Evolutionary conservation across 2,797 vertebrate genomes (phyloP).

Genomic region (Phoxinus dragarum): DNA sequence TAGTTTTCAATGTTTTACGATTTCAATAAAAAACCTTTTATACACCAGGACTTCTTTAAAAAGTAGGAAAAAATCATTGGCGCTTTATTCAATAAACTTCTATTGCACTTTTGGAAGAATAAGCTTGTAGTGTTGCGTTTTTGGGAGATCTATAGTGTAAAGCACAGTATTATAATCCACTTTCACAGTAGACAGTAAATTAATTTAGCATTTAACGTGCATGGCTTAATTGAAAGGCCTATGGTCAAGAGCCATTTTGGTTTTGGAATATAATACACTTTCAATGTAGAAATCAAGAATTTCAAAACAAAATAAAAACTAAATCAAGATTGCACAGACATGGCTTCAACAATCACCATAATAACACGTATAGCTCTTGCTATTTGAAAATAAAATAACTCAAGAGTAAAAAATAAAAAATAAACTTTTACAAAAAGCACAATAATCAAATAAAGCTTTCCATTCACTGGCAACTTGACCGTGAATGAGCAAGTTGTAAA

Average conservation of each 20-base stretch:
- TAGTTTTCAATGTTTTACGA: background rate
- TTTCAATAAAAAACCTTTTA: background rate
- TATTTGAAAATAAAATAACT: conserved; percentile 76
- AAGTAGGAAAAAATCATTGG: background rate
- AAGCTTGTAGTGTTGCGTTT: conserved; percentile 33
- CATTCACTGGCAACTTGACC: conserved; percentile 65
- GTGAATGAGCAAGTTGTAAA: conserved; percentile 56
- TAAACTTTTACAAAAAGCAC: conserved; percentile 86
- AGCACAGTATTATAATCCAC: conserved; percentile 7
- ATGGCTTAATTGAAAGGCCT: conserved; percentile 9
- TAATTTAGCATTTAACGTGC: background rate
- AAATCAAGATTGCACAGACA: conserved; percentile 76
- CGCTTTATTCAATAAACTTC: background rate
- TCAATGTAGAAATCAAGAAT: conserved; percentile 51
- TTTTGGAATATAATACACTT: conserved; percentile 49
- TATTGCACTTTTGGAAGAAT: conserved; percentile 52
- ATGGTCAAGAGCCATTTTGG: conserved; percentile 17
- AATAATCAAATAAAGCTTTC: conserved; percentile 67
- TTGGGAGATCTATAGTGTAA: conserved; percentile 45
- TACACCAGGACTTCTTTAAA: background rate
- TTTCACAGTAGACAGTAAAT: conserved; percentile 39
- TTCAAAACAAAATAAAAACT: conserved; percentile 36
- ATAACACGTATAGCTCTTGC: conserved; percentile 75
- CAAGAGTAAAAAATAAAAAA: conserved; percentile 58
- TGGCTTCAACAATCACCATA: conserved; percentile 77